These are phyloP conservation scores for Enteromius viviparus DNA, from an alignment of 2,797 vertebrate species.

Conservation along the genomic window DNA sequence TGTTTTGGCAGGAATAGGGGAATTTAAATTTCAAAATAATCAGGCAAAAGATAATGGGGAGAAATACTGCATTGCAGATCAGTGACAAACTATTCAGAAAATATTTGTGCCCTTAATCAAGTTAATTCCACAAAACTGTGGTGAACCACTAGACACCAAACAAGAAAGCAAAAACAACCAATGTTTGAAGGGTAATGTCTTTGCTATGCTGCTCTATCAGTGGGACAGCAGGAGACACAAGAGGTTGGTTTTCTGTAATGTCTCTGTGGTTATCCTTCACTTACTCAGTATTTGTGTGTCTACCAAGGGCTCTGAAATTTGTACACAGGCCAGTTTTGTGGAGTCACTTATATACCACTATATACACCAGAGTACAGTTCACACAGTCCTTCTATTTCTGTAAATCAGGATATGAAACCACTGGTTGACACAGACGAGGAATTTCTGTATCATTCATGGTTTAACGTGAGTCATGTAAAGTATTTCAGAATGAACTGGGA, in stretches of 20 bases:
- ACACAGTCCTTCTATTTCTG: constrained; percentile 8
- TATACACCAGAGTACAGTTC: constrained; percentile 19
- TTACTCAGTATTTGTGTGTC: constrained; percentile 24
- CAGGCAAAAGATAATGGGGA: constrained; percentile 33
- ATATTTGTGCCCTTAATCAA: constrained; percentile 55
- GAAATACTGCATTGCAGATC: constrained; percentile 43
- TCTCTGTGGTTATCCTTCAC: constrained; percentile 44
- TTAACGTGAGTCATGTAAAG: not conserved
- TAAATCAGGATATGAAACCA: constrained; percentile 15
- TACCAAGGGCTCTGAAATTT: constrained; percentile 2
- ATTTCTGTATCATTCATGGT: constrained; percentile 2
- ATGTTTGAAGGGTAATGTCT: constrained; percentile 53
- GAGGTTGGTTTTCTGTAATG: constrained; percentile 27
- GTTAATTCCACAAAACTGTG: constrained; percentile 56
- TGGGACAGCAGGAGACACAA: constrained; percentile 31
- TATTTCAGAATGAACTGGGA: not conserved
- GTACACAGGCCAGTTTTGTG: constrained; percentile 4
- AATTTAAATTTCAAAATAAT: constrained; percentile 22
- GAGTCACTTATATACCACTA: not conserved
- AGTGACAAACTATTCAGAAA: constrained; percentile 41
- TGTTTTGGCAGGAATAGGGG: constrained; percentile 1
- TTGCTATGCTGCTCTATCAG: constrained; percentile 43
- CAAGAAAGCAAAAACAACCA: constrained; percentile 42
- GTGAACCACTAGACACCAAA: constrained; percentile 59
- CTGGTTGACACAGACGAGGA: not conserved